Conservation (phyloP, 2,113 vertebrate species). For the Ameiurus melas region DNA sequence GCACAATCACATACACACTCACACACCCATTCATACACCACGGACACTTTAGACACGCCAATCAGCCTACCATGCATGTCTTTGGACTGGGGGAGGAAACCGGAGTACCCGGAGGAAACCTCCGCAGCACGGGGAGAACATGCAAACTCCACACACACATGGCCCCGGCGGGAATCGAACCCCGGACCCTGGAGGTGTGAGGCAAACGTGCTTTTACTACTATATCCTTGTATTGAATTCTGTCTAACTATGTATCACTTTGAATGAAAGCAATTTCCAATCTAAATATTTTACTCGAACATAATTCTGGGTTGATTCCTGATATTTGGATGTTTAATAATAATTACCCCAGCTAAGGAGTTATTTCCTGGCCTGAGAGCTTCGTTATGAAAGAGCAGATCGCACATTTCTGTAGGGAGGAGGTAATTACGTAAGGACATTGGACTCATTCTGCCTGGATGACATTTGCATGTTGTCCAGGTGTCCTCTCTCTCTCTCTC, state of each 20-base stretch:
- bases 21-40: no score
- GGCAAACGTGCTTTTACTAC: neutral
- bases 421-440: slow-evolving; percentile 39
- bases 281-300: neutral
- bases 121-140: no score
- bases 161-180: no score
- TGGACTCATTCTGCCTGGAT: slow-evolving; percentile 52
- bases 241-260: neutral
- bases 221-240: neutral
- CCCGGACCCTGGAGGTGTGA: no score
- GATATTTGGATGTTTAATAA: neutral
- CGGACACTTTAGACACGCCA: no score
- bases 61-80: no score
- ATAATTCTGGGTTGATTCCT: neutral
- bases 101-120: no score
- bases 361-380: neutral
- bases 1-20: no score
- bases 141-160: no score
- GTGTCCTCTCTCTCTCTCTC: slow-evolving; percentile 44
- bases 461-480: slow-evolving; percentile 45
- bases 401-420: slow-evolving; percentile 23
- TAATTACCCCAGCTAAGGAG: neutral
- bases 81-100: no score
- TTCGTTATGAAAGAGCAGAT: slow-evolving; percentile 20
- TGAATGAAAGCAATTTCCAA: neutral